A percentile compares a stretch with the other conserved stretches of the same genome.
Conservation (phyloP, 2,113 vertebrate species). For the Lipophrys pholis region DNA sequence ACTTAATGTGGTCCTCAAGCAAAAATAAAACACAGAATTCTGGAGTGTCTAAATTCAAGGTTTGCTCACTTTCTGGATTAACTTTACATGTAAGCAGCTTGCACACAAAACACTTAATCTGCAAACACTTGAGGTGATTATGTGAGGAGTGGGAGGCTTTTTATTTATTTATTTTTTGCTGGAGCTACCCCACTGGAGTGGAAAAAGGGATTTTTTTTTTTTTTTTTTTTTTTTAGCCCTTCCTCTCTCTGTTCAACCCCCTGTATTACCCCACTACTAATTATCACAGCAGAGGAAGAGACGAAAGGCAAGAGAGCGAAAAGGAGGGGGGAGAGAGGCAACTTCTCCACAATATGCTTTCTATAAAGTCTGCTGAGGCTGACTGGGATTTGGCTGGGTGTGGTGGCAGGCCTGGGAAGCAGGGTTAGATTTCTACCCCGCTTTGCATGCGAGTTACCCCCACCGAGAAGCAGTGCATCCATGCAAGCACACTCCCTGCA, state of each 20-base stretch:
- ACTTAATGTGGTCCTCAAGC: constrained; percentile 9
- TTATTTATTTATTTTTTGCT: constrained; percentile 1
- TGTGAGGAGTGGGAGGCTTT: constrained; percentile 44
- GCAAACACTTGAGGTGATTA: constrained; percentile 43
- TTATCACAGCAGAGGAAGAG: constrained; percentile 71
- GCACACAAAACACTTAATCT: constrained; percentile 37
- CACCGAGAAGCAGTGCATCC: constrained; percentile 33
- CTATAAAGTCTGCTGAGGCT: constrained; percentile 61
- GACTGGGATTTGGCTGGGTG: constrained; percentile 61
- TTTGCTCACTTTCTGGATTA: constrained; percentile 36
- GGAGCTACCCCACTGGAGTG: constrained; percentile 65
- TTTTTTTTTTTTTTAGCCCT: constrained; percentile 25
- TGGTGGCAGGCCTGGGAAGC: constrained; percentile 45
- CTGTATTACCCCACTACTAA: constrained; percentile 70
- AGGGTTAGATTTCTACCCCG: constrained; percentile 52
- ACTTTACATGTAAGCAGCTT: constrained; percentile 30
- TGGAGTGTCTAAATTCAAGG: constrained; percentile 15
- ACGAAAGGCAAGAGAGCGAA: constrained; percentile 38
- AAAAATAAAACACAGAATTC: constrained; percentile 28
- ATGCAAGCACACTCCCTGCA: constrained; percentile 15
- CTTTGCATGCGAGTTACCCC: constrained; percentile 34
- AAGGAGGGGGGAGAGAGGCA: constrained; percentile 35
- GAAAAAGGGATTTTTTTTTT: constrained; percentile 75
- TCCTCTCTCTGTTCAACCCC: constrained; percentile 47
- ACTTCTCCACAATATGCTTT: constrained; percentile 73